Conservation (phyloP, 2,888 invertebrate species). For the Celastrina argiolus region DNA sequence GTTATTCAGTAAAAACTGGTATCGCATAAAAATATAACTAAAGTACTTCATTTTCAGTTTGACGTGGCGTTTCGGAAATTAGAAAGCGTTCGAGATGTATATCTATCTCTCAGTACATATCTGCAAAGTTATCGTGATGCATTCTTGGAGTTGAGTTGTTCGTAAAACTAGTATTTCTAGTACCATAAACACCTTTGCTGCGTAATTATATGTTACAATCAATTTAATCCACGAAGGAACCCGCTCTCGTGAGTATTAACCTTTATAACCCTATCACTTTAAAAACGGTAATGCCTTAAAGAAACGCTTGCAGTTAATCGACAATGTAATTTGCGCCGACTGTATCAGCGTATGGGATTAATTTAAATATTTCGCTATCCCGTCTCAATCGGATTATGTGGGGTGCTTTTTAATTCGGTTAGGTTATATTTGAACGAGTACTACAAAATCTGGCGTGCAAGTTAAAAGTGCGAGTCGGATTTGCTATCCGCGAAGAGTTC, state of each 20-base stretch:
- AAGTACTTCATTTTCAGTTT: too few relatives aligned
- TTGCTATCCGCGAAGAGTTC: too few relatives aligned
- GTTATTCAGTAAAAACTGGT: too few relatives aligned
- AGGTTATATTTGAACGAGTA: slow-evolving; percentile 14
- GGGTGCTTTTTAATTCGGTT: slow-evolving; percentile 18
- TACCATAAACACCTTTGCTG: slow-evolving; percentile 14
- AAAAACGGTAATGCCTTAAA: slow-evolving; percentile 19
- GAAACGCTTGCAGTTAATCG: slow-evolving; percentile 19
- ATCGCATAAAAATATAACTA: too few relatives aligned
- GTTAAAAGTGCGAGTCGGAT: too few relatives aligned
- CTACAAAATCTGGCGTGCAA: too few relatives aligned
- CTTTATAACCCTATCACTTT: slow-evolving; percentile 22
- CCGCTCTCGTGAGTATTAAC: slow-evolving; percentile 20
- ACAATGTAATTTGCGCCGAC: slow-evolving; percentile 23
- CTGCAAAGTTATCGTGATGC: not conserved
- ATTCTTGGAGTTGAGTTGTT: not conserved
- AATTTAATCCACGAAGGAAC: slow-evolving; percentile 14
- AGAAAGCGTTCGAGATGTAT: too few relatives aligned
- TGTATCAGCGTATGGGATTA: slow-evolving; percentile 16
- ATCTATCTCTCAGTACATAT: too few relatives aligned
- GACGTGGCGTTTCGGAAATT: too few relatives aligned
- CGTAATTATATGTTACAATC: slow-evolving; percentile 23
- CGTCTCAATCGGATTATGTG: slow-evolving; percentile 17
- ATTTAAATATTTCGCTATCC: slow-evolving; percentile 20
- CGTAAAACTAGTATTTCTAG: slow-evolving; percentile 15